Evolutionary conservation across 2,113 vertebrate species (phyloP), one percentile per base, ranked within the genome.

Genomic region (Numenius arquata): DNA sequence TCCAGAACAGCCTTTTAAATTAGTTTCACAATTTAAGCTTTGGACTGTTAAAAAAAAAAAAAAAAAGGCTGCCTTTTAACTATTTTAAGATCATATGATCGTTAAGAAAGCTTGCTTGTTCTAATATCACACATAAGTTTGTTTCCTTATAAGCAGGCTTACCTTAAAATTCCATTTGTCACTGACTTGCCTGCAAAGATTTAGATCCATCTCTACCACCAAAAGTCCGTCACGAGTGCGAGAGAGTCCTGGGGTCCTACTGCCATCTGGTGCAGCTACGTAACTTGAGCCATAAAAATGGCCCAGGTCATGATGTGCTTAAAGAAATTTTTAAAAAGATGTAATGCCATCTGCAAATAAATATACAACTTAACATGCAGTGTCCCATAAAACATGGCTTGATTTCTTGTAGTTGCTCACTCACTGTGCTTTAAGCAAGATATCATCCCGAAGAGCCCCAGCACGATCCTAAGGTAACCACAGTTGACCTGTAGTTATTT

Each of bases 111-210:
- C 27, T 55, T 68, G 18, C 43, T 88, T 84, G 30, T 58, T 83
- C 41, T 59, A 43, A 9, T 40, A 63, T 4, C 27, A 2, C 20
- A 53, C 17, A 4, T 22, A 43, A 45, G 7, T 38, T 45, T 34
- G 19, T 87, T 95, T 67, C 45, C 65, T 67, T 62, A 62, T 8
- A 78, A 23, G 36, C 22, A 90, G 30, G 18, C 97, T 86, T 92
- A 99, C 99, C 99, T 99, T 99, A 65, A 99, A 99, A 96, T 98
- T 99, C 99, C 99, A 99, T 73, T 98, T 98, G 90, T 99, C 99
- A 11, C 97, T 97, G n/a, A 99, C 97, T 96, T 99, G 99, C 50
- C 98, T 97, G 96, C 99, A 99, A 26, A 99, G 98, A 95, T 99
- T 99, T 12, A 99, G 98, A 95, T 99, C 98, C 95, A 99, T 94